Conservation (phyloP, 2,113 vertebrate genomes). For the Symphodus melops region DNA sequence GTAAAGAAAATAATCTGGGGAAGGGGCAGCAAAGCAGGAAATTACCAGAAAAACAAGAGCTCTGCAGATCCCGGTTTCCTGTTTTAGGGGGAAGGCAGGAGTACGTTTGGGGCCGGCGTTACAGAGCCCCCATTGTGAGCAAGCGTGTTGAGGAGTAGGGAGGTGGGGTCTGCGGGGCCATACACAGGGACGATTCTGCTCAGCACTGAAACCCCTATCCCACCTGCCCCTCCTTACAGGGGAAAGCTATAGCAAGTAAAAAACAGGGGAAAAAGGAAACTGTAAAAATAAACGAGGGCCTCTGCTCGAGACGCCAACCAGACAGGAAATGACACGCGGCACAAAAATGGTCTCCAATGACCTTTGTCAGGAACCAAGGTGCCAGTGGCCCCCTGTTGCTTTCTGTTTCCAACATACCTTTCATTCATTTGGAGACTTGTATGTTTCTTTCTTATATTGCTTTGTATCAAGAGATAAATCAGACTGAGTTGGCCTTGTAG, state of each 20-base stretch:
- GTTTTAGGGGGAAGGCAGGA: constrained; percentile 81
- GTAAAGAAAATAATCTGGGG: constrained; percentile 83
- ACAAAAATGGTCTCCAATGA: constrained; percentile 81
- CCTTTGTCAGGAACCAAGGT: constrained; percentile 72
- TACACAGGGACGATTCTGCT: constrained; percentile 74
- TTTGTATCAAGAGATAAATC: constrained; percentile 29
- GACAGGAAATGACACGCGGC: constrained; percentile 85
- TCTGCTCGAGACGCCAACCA: constrained; percentile 74
- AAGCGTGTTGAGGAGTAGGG: constrained; percentile 78
- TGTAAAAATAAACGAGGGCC: constrained; percentile 86
- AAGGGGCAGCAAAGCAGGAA: constrained; percentile 85
- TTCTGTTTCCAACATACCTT: constrained; percentile 37
- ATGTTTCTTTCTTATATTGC: constrained; percentile 11
- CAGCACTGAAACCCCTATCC: constrained; percentile 64
- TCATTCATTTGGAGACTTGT: constrained; percentile 11
- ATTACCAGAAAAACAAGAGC: constrained; percentile 85
- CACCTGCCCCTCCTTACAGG: constrained; percentile 76
- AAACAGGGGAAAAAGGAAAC: constrained; percentile 82
- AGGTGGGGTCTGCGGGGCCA: constrained; percentile 73
- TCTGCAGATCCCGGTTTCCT: constrained; percentile 84
- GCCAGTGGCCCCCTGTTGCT: constrained; percentile 45
- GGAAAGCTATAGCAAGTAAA: constrained; percentile 78
- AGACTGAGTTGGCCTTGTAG: constrained; percentile 16
- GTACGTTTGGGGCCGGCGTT: constrained; percentile 76
- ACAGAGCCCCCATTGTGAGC: constrained; percentile 87